These are phyloP conservation scores for Spinibarbus caldwelli DNA, from an alignment of 2,797 vertebrate species.

Conservation along the genomic window DNA sequence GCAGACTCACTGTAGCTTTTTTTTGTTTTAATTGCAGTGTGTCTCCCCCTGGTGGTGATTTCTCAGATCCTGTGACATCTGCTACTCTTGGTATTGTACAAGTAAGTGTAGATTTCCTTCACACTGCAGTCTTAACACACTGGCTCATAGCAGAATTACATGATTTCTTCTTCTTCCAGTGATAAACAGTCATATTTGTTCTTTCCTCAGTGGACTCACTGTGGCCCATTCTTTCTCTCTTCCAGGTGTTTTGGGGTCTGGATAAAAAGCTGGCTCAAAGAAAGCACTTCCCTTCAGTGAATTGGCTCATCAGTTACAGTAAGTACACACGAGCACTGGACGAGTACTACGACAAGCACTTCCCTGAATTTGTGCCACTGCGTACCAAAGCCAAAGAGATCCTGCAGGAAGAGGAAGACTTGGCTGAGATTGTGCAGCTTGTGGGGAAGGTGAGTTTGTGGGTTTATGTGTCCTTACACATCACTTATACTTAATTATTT, in stretches of 20 bases:
- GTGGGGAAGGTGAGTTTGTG: constrained; percentile 89
- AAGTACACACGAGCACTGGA: constrained; percentile 96
- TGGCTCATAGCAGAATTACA: background rate
- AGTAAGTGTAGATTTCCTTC: constrained; percentile 70
- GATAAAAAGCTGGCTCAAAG: constrained; percentile 99
- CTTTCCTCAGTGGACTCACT: too few species aligned
- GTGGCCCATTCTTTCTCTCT: background rate
- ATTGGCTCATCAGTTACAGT: constrained; percentile 99
- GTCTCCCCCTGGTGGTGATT: constrained; percentile 98
- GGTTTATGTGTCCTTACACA: background rate
- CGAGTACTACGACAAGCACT: constrained; percentile 97
- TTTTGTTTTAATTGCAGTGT: constrained; percentile 79
- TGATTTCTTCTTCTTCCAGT: background rate
- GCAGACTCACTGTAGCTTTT: background rate
- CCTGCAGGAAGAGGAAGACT: constrained; percentile 96
- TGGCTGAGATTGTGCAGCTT: constrained; percentile 98
- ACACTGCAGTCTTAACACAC: background rate
- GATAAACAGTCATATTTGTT: too few species aligned
- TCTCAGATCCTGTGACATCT: constrained; percentile 98
- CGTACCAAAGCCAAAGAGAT: constrained; percentile 98
- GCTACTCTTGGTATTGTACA: constrained; percentile 98
- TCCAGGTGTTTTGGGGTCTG: constrained; percentile 96
- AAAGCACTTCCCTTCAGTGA: constrained; percentile 98
- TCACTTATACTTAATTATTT: too few species aligned
- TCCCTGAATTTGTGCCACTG: constrained; percentile 94